These are phyloP conservation scores for Gryllus bimaculatus DNA, from an alignment of 1,140 invertebrate species.

Conservation along the genomic window DNA sequence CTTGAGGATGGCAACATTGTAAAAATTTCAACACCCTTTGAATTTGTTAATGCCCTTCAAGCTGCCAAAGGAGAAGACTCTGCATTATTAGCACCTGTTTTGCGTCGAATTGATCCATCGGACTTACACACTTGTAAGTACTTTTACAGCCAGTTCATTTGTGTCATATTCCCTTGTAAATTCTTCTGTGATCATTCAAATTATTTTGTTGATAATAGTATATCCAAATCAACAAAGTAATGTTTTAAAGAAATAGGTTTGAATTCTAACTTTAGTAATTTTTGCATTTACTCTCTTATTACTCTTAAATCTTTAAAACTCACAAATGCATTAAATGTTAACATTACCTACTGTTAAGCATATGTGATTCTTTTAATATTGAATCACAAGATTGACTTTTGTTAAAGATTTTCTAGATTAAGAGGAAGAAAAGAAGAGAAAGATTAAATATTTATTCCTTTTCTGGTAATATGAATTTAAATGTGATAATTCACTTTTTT, in stretches of 20 bases:
- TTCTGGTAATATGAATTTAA: too few relatives aligned
- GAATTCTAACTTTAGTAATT: neutral
- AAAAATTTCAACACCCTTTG: slow-evolving; percentile 1
- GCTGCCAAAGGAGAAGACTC: neutral
- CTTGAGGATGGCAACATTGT: neutral
- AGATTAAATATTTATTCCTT: neutral
- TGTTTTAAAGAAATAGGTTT: neutral
- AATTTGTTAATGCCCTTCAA: neutral
- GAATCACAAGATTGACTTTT: neutral
- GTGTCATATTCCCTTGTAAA: neutral
- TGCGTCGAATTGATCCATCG: neutral
- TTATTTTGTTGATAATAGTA: neutral
- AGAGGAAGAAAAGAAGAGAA: neutral
- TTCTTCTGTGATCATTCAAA: neutral
- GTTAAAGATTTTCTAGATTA: neutral
- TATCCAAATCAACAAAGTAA: neutral
- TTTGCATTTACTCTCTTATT: neutral
- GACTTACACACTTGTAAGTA: neutral
- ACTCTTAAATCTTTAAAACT: neutral
- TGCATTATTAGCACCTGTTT: neutral
- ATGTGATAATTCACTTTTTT: neutral
- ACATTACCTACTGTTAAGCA: too few relatives aligned
- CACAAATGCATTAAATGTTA: neutral
- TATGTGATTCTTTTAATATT: neutral
- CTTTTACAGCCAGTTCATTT: neutral